Percentiles rank a stretch among this genome's conserved stretches.
phyloP scores from a whole-genome alignment of 2,888 invertebrate genomes.

The Sinohyriopsis cumingii region DNA sequence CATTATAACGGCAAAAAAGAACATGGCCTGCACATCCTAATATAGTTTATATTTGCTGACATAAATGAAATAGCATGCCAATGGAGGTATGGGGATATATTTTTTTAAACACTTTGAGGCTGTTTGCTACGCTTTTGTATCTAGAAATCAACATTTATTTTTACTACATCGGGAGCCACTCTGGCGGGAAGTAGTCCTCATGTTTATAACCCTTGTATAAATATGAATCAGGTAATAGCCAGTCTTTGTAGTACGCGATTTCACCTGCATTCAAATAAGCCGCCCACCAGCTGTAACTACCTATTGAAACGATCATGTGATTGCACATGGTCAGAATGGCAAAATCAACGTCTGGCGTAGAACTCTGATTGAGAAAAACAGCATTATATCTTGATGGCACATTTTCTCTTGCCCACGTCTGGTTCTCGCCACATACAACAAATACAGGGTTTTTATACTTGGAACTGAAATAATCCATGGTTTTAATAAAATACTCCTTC shows the following conservation, averaged over 20 bases:
- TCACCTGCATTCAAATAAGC: conserved; percentile 47
- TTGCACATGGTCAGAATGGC: conserved; percentile 20
- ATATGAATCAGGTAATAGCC: conserved; percentile 7
- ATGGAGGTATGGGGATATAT: no score
- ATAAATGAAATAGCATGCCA: no score
- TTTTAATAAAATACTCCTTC: conserved; percentile 7
- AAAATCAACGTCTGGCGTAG: conserved; percentile 13
- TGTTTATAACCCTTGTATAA: conserved; percentile 7
- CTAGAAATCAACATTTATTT: no score
- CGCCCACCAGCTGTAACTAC: conserved; percentile 54
- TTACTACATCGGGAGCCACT: conserved; percentile 3
- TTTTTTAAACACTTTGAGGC: no score
- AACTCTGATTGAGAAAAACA: no score
- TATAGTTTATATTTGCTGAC: no score
- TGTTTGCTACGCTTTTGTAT: no score
- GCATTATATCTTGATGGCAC: no score
- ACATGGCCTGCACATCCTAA: no score
- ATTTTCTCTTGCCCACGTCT: conserved; percentile 4
- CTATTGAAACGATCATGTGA: conserved; percentile 74
- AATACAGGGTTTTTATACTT: conserved; percentile 15
- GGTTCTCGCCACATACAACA: conserved; percentile 13
- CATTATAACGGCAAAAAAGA: no score
- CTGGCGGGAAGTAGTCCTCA: conserved; percentile 12
- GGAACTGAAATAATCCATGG: conserved; percentile 11
- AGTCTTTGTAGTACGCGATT: conserved; percentile 13